Percentiles rank a stretch among this genome's conserved stretches.
Evolutionary conservation across 1,140 invertebrate genomes (phyloP).

Genomic region (Sminthurinus signatus): DNA sequence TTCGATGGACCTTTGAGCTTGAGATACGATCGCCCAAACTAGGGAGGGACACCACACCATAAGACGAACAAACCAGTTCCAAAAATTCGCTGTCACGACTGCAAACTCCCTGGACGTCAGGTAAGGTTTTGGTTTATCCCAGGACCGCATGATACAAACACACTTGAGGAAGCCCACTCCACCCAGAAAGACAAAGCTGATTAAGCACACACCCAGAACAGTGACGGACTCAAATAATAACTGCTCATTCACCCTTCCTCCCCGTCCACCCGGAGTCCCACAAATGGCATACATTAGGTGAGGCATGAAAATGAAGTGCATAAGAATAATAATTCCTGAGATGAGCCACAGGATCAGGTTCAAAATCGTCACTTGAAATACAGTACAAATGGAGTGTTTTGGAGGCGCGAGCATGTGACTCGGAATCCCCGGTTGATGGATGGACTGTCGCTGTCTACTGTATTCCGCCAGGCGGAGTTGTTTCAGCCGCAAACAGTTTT

Average conservation of each 20-base stretch:
- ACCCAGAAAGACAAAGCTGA: conserved; percentile 33
- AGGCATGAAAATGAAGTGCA: conserved; percentile 37
- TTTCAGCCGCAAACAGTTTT: conserved; percentile 39
- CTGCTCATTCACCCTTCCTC: conserved; percentile 10
- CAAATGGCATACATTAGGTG: conserved; percentile 39
- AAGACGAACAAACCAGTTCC: conserved; percentile 34
- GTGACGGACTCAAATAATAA: conserved; percentile 30
- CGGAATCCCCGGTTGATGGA: conserved; percentile 2
- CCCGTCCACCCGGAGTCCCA: background rate
- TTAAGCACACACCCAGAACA: conserved; percentile 27
- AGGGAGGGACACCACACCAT: conserved; percentile 37
- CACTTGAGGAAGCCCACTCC: conserved; percentile 39
- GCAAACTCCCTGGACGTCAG: conserved; percentile 39
- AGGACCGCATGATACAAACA: conserved; percentile 36
- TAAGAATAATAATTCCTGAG: conserved; percentile 28
- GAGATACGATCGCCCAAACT: conserved; percentile 24
- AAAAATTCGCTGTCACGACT: conserved; percentile 35
- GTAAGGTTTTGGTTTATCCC: conserved; percentile 37
- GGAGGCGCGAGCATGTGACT: conserved; percentile 11
- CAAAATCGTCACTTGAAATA: conserved; percentile 39
- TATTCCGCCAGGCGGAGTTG: conserved; percentile 24
- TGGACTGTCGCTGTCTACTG: conserved; percentile 17
- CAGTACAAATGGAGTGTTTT: conserved; percentile 34
- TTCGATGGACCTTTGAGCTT: conserved; percentile 15
- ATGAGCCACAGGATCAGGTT: conserved; percentile 37